phyloP scores from a whole-genome alignment of 1,140 invertebrate species.

The Hyposmocoma kahamanoa region DNA sequence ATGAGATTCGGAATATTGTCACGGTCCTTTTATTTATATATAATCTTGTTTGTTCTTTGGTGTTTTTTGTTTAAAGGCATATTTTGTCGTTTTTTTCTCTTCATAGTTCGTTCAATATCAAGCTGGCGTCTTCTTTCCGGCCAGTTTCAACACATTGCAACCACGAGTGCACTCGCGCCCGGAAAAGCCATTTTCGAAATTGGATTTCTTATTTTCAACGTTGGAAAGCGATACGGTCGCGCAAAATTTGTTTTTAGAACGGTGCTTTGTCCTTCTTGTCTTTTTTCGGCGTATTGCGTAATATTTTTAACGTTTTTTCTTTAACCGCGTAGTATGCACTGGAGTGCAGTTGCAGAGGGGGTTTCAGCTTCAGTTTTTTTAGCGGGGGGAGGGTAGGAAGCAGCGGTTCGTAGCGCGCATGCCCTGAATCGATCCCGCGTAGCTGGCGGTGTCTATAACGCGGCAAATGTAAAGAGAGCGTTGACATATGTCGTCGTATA shows the following conservation, averaged over 20 bases:
- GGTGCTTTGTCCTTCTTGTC: neutral
- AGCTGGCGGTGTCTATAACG: slow-evolving; percentile 46
- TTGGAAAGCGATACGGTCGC: neutral
- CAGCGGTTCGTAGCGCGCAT: slow-evolving; percentile 21
- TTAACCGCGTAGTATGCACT: slow-evolving; percentile 61
- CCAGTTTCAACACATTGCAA: slow-evolving; percentile 7
- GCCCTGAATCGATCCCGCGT: slow-evolving; percentile 61
- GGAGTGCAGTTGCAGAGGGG: slow-evolving; percentile 60
- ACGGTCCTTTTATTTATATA: slow-evolving; percentile 26
- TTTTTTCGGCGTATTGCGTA: slow-evolving; percentile 18
- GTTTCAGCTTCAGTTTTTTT: slow-evolving; percentile 32
- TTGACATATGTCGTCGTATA: too few relatives aligned
- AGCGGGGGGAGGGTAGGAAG: slow-evolving; percentile 29
- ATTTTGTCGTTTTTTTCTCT: slow-evolving; percentile 58
- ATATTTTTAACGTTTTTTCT: slow-evolving; percentile 46
- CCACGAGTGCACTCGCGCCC: slow-evolving; percentile 14
- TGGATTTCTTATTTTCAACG: neutral
- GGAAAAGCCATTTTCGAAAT: neutral
- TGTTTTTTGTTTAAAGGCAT: slow-evolving; percentile 23
- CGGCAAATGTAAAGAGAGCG: too few relatives aligned
- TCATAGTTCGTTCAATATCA: slow-evolving; percentile 53
- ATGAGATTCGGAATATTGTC: slow-evolving; percentile 44
- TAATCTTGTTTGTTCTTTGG: slow-evolving; percentile 32
- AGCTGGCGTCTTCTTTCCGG: slow-evolving; percentile 15
- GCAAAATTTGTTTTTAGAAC: neutral